Percentiles rank a stretch among this genome's conserved stretches.
phyloP scores from a whole-genome alignment of 2,888 invertebrate genomes.

The Linnaemya tessellans region DNA sequence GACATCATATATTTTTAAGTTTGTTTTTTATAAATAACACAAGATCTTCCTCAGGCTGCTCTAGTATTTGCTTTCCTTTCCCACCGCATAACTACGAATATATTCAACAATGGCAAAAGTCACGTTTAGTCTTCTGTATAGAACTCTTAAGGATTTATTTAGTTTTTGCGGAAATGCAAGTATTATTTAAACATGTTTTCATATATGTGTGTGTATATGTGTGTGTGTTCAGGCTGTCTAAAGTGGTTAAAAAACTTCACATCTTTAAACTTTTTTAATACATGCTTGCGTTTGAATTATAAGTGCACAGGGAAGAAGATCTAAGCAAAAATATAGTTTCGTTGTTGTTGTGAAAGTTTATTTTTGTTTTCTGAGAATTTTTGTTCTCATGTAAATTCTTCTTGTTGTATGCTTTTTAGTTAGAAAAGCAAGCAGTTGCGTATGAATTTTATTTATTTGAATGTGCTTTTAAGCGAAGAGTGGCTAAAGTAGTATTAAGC shows the following conservation, averaged over 20 bases:
- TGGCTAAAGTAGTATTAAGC: neutral
- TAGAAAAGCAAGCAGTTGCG: neutral
- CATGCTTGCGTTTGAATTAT: constrained; percentile 46
- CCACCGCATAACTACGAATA: neutral
- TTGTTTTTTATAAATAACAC: constrained; percentile 32
- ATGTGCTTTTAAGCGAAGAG: neutral
- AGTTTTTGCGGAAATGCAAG: constrained; percentile 7
- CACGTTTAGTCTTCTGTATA: constrained; percentile 61
- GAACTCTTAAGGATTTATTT: constrained; percentile 57
- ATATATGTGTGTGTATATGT: neutral
- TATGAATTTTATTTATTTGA: neutral
- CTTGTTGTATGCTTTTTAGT: neutral
- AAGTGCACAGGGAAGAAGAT: neutral
- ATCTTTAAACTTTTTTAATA: constrained; percentile 44
- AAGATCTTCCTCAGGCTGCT: neutral
- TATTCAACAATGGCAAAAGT: constrained; percentile 64
- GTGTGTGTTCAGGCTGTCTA: neutral
- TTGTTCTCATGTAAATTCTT: neutral
- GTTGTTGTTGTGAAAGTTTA: constrained; percentile 8
- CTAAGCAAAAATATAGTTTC: constrained; percentile 4
- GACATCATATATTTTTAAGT: constrained; percentile 46
- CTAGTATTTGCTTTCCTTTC: neutral
- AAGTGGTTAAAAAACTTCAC: constrained; percentile 56
- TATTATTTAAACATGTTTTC: constrained; percentile 15
- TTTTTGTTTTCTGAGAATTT: neutral